Base-by-base conservation (phyloP, 2,888 invertebrate genomes). In the Diadegma fenestrale region DNA sequence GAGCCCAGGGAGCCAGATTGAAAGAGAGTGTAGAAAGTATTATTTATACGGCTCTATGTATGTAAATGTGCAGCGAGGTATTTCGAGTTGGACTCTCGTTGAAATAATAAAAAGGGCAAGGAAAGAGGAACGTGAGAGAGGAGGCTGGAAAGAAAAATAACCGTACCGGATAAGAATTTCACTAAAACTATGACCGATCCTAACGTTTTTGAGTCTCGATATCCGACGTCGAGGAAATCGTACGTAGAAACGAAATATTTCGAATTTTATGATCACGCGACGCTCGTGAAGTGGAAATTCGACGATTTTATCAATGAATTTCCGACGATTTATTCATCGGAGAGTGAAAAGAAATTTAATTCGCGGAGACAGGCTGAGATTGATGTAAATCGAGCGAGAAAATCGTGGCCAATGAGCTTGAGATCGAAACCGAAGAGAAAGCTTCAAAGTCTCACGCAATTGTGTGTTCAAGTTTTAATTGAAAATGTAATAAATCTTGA, bases 381-480 rank as follows among this genome's bases (percentile, higher is more conserved):
- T 41, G 66, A 73, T 19, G 43, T 19, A 22, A 77, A 58, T 71
- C 14, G 76, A 64, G 76, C 83, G 43, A 72, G 22, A 58, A 88
- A 79, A 64, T 77, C 45, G 17, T 61, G 58, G 22, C 72, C 75
- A 2, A 68, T 48, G 8, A 85, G 64, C 73, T 71, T 82, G 81
- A 85, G 88, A 66, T 75, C 81, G 64, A 89, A 79, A 80, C 26
- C 69, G 19, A 87, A 33, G 76, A 87, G 51, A 63, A 84, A 76
- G 30, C 85, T 86, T 71, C 87, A 84, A 43, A 73, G 64, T 12
- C 86, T 91, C 79, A 68, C 89, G 58, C 82, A 84, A 66, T 89
- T 96, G 48, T 96, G 96, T 90, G 93, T 96, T 91, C 94, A 95
- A 90, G 93, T 95, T 79, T 94, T 96, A 66, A 94, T 95, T 58